phyloP scores from a whole-genome alignment of 2,797 vertebrate species.

The Mus minutoides region DNA sequence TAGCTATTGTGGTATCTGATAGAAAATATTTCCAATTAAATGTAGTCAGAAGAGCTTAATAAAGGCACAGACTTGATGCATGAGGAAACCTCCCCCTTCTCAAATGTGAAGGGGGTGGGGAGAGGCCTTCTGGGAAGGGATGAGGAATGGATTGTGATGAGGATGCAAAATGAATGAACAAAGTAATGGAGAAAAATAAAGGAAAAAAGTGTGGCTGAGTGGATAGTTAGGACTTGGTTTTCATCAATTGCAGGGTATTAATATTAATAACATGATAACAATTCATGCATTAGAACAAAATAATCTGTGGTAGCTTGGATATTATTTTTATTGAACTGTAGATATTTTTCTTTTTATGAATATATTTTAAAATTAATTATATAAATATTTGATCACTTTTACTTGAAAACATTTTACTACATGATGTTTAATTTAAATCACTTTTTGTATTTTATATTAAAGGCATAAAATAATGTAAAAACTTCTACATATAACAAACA shows the following conservation, averaged over 20 bases:
- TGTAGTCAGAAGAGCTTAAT: background rate
- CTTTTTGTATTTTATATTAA: background rate
- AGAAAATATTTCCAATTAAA: background rate
- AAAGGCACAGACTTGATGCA: background rate
- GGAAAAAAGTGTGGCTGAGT: background rate
- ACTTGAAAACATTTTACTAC: background rate
- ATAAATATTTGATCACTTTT: background rate
- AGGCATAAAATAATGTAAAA: background rate
- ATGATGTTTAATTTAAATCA: background rate
- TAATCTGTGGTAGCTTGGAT: background rate
- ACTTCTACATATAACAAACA: background rate
- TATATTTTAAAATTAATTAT: background rate
- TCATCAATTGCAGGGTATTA: background rate
- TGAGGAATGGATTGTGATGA: background rate
- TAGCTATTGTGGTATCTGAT: background rate
- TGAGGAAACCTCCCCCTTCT: background rate
- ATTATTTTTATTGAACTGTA: background rate
- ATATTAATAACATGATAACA: background rate
- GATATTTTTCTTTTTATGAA: background rate
- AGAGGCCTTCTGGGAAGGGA: background rate
- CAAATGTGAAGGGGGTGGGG: background rate
- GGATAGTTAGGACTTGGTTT: background rate
- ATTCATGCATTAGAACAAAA: background rate
- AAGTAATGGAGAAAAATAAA: background rate
- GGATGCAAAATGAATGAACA: background rate